Conservation (phyloP, 1,140 invertebrate genomes). For the Diplogasteroides magnus region DNA sequence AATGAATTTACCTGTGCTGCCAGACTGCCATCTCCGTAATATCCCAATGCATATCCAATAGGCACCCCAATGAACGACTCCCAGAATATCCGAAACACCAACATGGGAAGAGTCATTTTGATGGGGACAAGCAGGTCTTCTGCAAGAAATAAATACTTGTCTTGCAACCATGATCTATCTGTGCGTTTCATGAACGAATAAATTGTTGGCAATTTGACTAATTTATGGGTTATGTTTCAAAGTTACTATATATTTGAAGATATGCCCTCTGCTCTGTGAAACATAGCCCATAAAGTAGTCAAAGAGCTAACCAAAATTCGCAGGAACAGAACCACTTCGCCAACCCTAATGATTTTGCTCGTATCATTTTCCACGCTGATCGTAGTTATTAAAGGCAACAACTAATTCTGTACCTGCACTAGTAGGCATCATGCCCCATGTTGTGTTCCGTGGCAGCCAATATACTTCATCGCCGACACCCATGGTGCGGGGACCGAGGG, state of each 20-base stretch:
- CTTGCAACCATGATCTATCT: too few relatives aligned
- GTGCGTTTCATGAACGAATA: too few relatives aligned
- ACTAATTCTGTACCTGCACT: not conserved
- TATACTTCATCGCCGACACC: not conserved
- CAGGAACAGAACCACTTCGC: too few relatives aligned
- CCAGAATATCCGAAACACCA: conserved; percentile 25
- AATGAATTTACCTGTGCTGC: not conserved
- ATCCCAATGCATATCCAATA: conserved; percentile 25
- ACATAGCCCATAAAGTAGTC: too few relatives aligned
- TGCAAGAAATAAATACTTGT: not conserved
- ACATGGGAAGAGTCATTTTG: conserved; percentile 40
- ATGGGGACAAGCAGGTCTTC: conserved; percentile 34
- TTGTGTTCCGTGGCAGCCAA: not conserved
- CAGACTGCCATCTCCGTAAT: conserved; percentile 7
- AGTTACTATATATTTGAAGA: too few relatives aligned
- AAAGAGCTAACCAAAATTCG: too few relatives aligned
- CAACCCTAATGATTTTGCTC: too few relatives aligned
- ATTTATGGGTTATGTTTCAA: not conserved
- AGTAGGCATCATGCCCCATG: not conserved
- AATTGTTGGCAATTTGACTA: not conserved
- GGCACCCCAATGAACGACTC: conserved; percentile 34
- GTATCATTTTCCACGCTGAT: not conserved
- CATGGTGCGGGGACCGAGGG: too few relatives aligned
- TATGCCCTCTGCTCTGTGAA: too few relatives aligned
- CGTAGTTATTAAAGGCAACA: not conserved